A percentile compares a stretch with the other conserved stretches of the same genome.
Evolutionary conservation across 2,888 invertebrate species (phyloP).

Genomic region (Drosophila nr. perissopoda): DNA sequence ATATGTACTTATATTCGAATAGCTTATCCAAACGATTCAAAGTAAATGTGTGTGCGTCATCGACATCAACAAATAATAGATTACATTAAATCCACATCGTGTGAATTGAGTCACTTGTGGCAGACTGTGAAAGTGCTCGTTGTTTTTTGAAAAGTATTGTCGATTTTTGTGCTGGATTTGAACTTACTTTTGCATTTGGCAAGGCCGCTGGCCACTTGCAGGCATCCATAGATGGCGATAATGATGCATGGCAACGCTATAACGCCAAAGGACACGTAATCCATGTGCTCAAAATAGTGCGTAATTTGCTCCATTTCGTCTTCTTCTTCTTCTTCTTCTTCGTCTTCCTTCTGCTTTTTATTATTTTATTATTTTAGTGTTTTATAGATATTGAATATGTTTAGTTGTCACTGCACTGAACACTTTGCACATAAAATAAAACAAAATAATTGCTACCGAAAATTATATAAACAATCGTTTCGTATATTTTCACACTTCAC

Average conservation of each 20-base stretch:
- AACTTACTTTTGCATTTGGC: slow-evolving; percentile 71
- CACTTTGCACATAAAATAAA: slow-evolving; percentile 58
- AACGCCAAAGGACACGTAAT: slow-evolving; percentile 73
- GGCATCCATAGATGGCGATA: slow-evolving; percentile 67
- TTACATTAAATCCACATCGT: neutral
- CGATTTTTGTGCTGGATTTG: neutral
- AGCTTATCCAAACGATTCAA: neutral
- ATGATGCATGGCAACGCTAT: slow-evolving; percentile 68
- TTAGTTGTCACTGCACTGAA: slow-evolving; percentile 29
- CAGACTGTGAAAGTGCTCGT: neutral
- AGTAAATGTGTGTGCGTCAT: neutral
- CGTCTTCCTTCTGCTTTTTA: neutral
- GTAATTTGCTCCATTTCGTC: slow-evolving; percentile 66
- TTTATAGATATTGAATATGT: neutral
- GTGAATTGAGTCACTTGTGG: neutral
- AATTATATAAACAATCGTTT: slow-evolving; percentile 9
- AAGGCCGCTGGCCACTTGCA: slow-evolving; percentile 66
- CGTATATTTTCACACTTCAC: slow-evolving; percentile 7
- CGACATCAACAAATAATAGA: neutral
- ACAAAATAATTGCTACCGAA: slow-evolving; percentile 20
- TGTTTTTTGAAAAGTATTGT: neutral
- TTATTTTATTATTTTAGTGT: neutral
- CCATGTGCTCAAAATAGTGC: slow-evolving; percentile 69
- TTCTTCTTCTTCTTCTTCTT: neutral
- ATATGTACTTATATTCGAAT: neutral